Percentiles rank a stretch among this genome's conserved stretches.
Conservation (phyloP, 2,113 vertebrate species). For the Phalacrocorax pelagicus region DNA sequence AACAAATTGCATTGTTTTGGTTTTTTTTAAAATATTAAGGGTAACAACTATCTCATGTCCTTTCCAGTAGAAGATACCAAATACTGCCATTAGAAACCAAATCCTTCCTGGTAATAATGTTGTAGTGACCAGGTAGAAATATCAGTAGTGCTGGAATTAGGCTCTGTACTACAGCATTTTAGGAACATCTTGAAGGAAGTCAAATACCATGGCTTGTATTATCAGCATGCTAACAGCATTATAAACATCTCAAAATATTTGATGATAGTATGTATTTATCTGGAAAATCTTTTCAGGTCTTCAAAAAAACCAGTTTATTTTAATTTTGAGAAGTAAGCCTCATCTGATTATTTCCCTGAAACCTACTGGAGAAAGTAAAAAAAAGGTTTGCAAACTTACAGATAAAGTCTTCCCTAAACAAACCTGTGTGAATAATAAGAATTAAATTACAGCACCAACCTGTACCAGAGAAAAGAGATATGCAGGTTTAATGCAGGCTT, state of each 20-base stretch:
- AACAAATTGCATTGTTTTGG: not conserved
- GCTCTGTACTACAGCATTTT: not conserved
- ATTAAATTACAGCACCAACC: not conserved
- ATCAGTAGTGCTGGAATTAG: not conserved
- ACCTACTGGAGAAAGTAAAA: not conserved
- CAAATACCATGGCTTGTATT: not conserved
- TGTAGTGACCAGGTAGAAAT: not conserved
- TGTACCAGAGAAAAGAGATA: not conserved
- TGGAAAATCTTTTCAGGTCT: not conserved
- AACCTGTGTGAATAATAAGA: not conserved
- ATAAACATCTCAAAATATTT: not conserved
- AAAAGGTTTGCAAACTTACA: not conserved
- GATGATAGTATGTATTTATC: not conserved
- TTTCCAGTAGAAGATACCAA: not conserved
- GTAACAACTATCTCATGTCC: not conserved
- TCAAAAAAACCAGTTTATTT: not conserved
- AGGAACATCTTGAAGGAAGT: not conserved
- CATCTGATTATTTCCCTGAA: not conserved
- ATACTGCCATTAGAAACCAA: not conserved
- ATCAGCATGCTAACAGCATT: not conserved
- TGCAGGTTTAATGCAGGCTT: not conserved
- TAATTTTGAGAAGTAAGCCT: not conserved
- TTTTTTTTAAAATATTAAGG: not conserved
- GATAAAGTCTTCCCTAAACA: not conserved
- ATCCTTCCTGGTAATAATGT: not conserved